Conservation (phyloP, 2,888 invertebrate genomes). For the Callimorpha dominula region DNA sequence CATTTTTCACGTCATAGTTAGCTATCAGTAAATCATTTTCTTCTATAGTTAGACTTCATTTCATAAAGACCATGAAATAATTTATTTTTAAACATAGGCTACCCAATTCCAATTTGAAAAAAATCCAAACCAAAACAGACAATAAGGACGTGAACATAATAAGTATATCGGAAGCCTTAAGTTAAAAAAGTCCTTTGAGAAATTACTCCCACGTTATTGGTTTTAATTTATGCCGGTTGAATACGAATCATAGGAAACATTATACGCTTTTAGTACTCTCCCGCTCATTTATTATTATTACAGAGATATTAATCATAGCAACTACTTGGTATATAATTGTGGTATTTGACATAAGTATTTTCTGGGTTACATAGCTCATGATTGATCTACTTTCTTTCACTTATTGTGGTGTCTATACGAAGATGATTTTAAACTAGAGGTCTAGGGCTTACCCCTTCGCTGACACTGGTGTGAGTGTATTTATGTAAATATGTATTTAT, state of each 20-base stretch:
- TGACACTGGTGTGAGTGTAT: too few relatives aligned
- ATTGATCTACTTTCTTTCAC: neutral
- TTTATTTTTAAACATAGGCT: too few relatives aligned
- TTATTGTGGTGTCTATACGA: too few relatives aligned
- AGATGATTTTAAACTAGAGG: too few relatives aligned
- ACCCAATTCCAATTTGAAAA: neutral
- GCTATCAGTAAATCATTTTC: too few relatives aligned
- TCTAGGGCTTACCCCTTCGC: too few relatives aligned
- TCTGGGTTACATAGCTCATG: neutral
- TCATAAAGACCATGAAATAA: too few relatives aligned
- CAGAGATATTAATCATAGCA: neutral
- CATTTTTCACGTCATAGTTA: too few relatives aligned
- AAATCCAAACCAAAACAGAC: neutral
- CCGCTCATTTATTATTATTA: neutral
- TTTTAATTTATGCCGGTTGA: slow-evolving; percentile 18
- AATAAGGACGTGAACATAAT: slow-evolving; percentile 8
- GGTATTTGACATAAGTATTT: neutral
- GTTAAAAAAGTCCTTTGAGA: slow-evolving; percentile 14
- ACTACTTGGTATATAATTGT: neutral
- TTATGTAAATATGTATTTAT: too few relatives aligned
- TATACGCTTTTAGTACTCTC: neutral
- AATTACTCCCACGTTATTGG: slow-evolving; percentile 20
- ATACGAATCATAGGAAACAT: slow-evolving; percentile 15
- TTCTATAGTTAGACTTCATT: too few relatives aligned
- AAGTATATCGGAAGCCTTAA: slow-evolving; percentile 12